phyloP scores from a whole-genome alignment of 1,140 invertebrate genomes.

The Hestina assimilis region DNA sequence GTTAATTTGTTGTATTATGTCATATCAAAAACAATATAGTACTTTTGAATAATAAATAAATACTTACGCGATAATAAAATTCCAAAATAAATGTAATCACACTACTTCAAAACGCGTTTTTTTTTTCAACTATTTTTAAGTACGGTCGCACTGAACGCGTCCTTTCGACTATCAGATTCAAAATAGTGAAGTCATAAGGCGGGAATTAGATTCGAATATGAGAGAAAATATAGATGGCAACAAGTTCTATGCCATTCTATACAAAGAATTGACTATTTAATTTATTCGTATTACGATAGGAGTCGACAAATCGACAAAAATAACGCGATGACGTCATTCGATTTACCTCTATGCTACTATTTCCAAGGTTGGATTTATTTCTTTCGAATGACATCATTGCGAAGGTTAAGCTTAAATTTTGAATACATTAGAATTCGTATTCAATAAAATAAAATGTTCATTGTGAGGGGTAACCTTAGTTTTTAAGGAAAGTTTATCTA shows the following conservation, averaged over 20 bases:
- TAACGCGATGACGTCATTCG: slow-evolving; percentile 53
- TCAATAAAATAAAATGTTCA: not conserved
- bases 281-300: slow-evolving; percentile 21
- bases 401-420: slow-evolving; percentile 16
- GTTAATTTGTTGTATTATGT: too few species aligned
- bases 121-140: slow-evolving; percentile 25
- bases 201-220: slow-evolving; percentile 29
- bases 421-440: not conserved
- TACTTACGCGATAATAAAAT: too few species aligned
- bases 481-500: too few species aligned
- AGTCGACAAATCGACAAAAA: slow-evolving; percentile 57
- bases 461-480: not conserved
- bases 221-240: slow-evolving; percentile 19
- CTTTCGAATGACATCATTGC: slow-evolving; percentile 52
- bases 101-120: too few species aligned
- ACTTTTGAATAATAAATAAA: too few species aligned
- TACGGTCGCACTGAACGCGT: slow-evolving; percentile 11
- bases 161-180: slow-evolving; percentile 30
- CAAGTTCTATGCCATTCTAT: not conserved
- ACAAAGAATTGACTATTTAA: slow-evolving; percentile 14
- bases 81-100: too few species aligned
- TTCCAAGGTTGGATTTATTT: slow-evolving; percentile 56
- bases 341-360: slow-evolving; percentile 36
- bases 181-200: slow-evolving; percentile 30
- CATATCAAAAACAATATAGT: too few species aligned